phyloP scores from a whole-genome alignment of 2,797 vertebrate species.

The Naso thynnoides region DNA sequence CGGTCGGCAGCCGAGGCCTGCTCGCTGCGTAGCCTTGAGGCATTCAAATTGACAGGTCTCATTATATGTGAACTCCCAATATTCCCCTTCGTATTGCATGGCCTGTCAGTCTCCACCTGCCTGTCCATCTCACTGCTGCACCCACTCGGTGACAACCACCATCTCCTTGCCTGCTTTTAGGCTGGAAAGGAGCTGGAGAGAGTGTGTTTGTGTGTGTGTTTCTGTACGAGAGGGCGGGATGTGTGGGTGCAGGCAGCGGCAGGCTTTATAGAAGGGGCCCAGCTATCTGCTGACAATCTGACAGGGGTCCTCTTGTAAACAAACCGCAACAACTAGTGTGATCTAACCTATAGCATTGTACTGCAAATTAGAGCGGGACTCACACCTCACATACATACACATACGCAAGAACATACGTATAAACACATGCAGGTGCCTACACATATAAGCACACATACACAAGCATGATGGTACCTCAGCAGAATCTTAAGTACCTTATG shows the following conservation, averaged over 20 bases:
- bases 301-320: constrained; percentile 91
- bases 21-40: constrained; percentile 78
- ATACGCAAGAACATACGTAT: constrained; percentile 27
- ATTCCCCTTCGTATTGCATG: constrained; percentile 72
- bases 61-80: constrained; percentile 82
- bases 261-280: constrained; percentile 80
- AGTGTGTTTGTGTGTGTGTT: constrained; percentile 30
- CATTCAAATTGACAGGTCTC: constrained; percentile 86
- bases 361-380: constrained; percentile 91
- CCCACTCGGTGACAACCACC: constrained; percentile 71
- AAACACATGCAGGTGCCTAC: constrained; percentile 49
- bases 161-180: constrained; percentile 56
- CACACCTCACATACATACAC: constrained; percentile 70
- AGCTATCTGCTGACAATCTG: constrained; percentile 86
- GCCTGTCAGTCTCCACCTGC: constrained; percentile 82
- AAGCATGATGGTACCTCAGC: constrained; percentile 79
- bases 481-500: constrained; percentile 94
- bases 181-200: constrained; percentile 36
- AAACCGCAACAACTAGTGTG: constrained; percentile 88
- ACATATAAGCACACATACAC: constrained; percentile 30
- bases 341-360: constrained; percentile 87
- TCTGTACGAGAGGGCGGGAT: constrained; percentile 14
- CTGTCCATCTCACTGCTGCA: constrained; percentile 75
- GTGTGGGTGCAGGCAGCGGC: constrained; percentile 55
- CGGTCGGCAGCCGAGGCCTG: constrained; percentile 56